Evolutionary conservation across 2,113 vertebrate genomes (phyloP).

Genomic region (Gavia stellata): DNA sequence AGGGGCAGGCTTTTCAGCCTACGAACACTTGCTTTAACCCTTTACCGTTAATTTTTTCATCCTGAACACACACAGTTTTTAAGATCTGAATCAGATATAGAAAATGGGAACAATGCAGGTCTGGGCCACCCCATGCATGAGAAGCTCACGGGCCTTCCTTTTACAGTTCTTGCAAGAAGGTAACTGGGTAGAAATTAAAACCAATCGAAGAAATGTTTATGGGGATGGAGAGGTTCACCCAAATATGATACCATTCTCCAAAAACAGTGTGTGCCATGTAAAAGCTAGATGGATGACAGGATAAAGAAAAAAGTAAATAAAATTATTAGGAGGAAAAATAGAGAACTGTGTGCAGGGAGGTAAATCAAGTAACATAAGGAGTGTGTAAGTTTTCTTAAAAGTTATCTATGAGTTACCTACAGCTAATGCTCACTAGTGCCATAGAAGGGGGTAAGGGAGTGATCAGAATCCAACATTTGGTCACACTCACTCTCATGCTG

Average conservation of each 20-base stretch:
- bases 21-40: background rate
- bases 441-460: background rate
- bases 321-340: background rate
- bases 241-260: background rate
- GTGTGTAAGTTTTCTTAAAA: background rate
- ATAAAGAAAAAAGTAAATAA: background rate
- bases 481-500: background rate
- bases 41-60: background rate
- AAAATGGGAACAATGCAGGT: background rate
- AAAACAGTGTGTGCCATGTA: background rate
- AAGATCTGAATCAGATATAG: background rate
- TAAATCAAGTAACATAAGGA: background rate
- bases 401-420: background rate
- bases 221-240: background rate
- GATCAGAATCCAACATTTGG: background rate
- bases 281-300: background rate
- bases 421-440: background rate
- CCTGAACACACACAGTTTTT: background rate
- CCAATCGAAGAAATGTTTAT: background rate
- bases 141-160: background rate
- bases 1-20: background rate
- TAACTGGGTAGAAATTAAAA: background rate
- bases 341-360: background rate
- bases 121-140: background rate
- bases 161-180: background rate